Conservation (phyloP, 2,888 invertebrate genomes). For the Lasius platythorax region DNA sequence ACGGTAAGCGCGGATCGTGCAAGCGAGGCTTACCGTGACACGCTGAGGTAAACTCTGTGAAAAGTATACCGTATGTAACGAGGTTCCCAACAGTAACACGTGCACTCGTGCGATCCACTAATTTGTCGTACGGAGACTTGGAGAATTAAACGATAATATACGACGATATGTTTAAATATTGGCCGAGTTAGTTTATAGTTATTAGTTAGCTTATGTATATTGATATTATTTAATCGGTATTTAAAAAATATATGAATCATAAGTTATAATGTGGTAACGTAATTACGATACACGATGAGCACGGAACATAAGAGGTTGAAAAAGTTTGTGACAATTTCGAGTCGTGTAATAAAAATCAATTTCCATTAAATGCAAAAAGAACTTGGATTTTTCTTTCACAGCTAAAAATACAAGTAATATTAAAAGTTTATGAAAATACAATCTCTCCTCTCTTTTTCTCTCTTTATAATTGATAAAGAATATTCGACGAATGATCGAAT, state of each 20-base stretch:
- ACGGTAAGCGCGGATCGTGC: conserved; percentile 39
- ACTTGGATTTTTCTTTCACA: neutral
- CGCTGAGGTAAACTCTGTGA: conserved; percentile 23
- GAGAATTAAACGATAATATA: conserved; percentile 1
- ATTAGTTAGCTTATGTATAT: conserved; percentile 12
- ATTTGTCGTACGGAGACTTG: neutral
- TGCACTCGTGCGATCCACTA: conserved; percentile 16
- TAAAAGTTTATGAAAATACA: neutral
- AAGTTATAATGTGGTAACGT: neutral
- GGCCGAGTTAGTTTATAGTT: neutral
- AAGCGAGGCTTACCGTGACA: conserved; percentile 31
- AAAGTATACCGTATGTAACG: conserved; percentile 41
- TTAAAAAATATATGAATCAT: conserved; percentile 15
- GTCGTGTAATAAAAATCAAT: neutral
- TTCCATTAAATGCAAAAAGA: neutral
- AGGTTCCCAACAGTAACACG: conserved; percentile 14
- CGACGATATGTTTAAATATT: neutral
- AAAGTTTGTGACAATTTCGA: neutral
- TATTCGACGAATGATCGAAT: neutral
- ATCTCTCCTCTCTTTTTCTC: neutral
- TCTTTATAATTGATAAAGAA: conserved; percentile 5
- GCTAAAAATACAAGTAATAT: neutral
- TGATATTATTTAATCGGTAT: neutral
- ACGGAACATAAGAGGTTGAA: neutral
- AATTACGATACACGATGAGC: neutral